Base-by-base conservation (phyloP, 2,113 vertebrate species). In the Cyrtonyx montezumae region DNA sequence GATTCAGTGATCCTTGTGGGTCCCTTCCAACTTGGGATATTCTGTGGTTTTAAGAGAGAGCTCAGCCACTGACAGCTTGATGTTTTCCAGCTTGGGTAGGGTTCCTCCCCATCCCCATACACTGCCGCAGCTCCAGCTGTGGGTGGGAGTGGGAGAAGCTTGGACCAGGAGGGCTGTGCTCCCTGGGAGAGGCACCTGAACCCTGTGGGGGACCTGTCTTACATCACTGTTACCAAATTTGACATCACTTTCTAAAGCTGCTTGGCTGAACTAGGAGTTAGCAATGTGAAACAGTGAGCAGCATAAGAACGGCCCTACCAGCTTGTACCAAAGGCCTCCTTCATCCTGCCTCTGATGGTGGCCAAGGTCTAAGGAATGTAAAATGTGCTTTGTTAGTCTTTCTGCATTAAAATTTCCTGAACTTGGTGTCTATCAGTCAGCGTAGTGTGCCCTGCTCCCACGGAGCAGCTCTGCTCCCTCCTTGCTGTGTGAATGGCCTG, bases 271-370 rank as follows among this genome's bases (percentile, higher is more conserved):
- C 14, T 34, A 53, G 37, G 62, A 48, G 19, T 19, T 37, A 3
- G 10, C 45, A 45, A 7, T 19, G 20, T 0, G 0, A n/a, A 66
- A 42, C 32, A 10, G 1, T 2, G 55, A 65, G 37, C n/a, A 23
- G 55, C 6, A 0, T 14, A 26, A 36, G 74, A 3, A 8, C 13
- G 48, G 28, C 51, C 8, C 1, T 20, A 9, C 6, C 18, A 36
- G 30, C 11, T 59, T 2, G 1, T 45, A 4, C 42, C 23, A 16
- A 36, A 58, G 46, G 36, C 37, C 43, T 51, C 13, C 42, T 46
- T 59, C 30, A 2, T 37, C 58, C 43, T 19, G 13, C 7, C 8
- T 26, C 79, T 79, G 6, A 25, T 3, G 40, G 45, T 18, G 34
- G 43, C 84, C 59, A 25, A 16, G 49, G 18, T 17, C 48, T 36